Base-by-base conservation (phyloP, 64 coral and sea anemone genomes). In the Porites australiensis region DNA sequence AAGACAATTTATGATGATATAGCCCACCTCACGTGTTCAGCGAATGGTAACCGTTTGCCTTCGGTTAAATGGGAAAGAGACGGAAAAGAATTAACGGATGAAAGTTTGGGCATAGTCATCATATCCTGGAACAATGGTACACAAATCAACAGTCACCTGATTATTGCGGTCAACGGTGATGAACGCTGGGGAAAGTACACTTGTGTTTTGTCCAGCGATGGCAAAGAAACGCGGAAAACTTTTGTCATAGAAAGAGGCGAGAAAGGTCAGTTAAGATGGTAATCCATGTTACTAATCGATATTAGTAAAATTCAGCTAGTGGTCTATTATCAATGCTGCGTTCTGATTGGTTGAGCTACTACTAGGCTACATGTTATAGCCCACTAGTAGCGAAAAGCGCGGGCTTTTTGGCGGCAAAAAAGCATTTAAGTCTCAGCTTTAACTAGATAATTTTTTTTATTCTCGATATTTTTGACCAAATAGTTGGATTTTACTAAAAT, bases 111-210 rank as follows among this genome's bases (percentile, higher is more conserved):
- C 6, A 19, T 69, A 13, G 81, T 65, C 3, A 84, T 84, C 50
- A 69, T 84, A 84, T 68, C 62, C 45, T 67, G 81, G 58, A 13
- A 21, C 27, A 63, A 64, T 47, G 58, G 44, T 43, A 80, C 77
- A 21, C 59, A 11, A 53, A 0, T 67, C 16, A 19, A 69, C 13
- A 84, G 81, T 68, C 64, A 84, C 51, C 63, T 84, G 45, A 61
- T 84, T 51, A 60, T 84, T 18, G 81, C 81, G 13, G 81, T 84
- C 44, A 69, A 61, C 13, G 7, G 19, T 19, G 47, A 84, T 19
- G 43, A 64, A 61, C 23, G n/a, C 45, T 45, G 81, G 52, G 81
- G 81, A 45, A 69, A 3, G 1, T 84, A 84, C 63, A 84, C 62
- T 6, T 84, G 81, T 65, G 63, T 68, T 53, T 16, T 61, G 18